Percentiles rank a stretch among this genome's conserved stretches.
Conservation (phyloP, 2,113 vertebrate species). For the Marmota monax region DNA sequence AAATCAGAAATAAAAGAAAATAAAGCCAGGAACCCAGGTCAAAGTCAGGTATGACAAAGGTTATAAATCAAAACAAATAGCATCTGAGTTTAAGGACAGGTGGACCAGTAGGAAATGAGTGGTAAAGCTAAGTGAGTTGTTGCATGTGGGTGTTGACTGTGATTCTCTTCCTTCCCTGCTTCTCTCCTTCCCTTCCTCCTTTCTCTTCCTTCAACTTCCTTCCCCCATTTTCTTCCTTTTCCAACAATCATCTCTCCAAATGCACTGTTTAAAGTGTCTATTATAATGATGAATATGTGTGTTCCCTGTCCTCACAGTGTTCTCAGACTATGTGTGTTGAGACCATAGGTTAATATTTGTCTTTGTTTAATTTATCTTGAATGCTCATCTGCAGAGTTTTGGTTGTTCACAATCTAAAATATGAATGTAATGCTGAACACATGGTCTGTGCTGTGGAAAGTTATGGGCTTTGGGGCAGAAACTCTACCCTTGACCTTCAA, state of each 20-base stretch:
- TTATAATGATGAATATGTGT: neutral
- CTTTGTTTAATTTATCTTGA: neutral
- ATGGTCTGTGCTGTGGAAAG: neutral
- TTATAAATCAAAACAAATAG: neutral
- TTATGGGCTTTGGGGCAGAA: neutral
- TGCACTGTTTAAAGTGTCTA: neutral
- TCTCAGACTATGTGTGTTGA: neutral
- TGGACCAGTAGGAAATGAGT: neutral
- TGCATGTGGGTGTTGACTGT: neutral
- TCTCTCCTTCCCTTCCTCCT: neutral
- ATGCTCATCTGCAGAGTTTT: neutral
- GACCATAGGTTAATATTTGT: constrained; percentile 22
- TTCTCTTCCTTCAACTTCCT: neutral
- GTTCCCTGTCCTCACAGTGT: neutral
- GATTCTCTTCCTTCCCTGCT: neutral
- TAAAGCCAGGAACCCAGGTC: neutral
- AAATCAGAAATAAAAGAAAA: constrained; percentile 1
- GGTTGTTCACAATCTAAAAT: neutral
- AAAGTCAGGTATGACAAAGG: neutral
- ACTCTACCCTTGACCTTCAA: constrained; percentile 27
- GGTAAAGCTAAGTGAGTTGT: neutral
- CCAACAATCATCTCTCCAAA: neutral
- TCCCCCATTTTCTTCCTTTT: neutral
- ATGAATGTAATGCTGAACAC: constrained; percentile 1
- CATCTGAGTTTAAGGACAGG: neutral